These are phyloP conservation scores for Prunella strophiata DNA, from an alignment of 2,797 vertebrate species.

Conservation along the genomic window DNA sequence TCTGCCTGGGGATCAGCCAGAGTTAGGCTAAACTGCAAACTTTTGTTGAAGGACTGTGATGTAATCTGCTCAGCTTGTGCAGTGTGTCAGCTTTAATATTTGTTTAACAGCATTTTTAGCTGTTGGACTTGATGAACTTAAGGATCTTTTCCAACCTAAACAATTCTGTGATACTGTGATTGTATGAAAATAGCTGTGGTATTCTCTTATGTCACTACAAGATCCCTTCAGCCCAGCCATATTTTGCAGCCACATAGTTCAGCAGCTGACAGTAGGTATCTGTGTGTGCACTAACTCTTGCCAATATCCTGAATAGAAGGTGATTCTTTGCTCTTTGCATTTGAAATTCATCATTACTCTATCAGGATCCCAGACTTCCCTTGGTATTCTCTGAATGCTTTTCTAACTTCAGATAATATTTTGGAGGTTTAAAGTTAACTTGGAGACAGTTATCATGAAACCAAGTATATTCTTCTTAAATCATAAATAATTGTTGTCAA, in stretches of 20 bases:
- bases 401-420: not conserved
- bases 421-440: not conserved
- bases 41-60: not conserved
- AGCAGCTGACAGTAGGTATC: not conserved
- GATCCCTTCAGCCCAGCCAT: not conserved
- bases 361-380: not conserved
- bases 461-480: not conserved
- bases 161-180: not conserved
- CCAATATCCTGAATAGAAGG: not conserved
- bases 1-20: not conserved
- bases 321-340: not conserved
- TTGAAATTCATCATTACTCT: not conserved
- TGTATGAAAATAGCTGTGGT: not conserved
- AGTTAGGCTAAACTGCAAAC: rapidly evolving
- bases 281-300: not conserved
- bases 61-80: not conserved
- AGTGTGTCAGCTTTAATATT: not conserved
- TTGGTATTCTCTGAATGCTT: not conserved
- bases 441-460: not conserved
- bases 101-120: not conserved
- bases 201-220: not conserved
- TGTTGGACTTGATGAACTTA: not conserved
- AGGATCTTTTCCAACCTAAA: not conserved
- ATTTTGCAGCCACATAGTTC: not conserved
- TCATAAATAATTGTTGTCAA: not conserved